Evolutionary conservation across 2,888 invertebrate genomes (phyloP).

Genomic region (Rotaria magnacalcarata): DNA sequence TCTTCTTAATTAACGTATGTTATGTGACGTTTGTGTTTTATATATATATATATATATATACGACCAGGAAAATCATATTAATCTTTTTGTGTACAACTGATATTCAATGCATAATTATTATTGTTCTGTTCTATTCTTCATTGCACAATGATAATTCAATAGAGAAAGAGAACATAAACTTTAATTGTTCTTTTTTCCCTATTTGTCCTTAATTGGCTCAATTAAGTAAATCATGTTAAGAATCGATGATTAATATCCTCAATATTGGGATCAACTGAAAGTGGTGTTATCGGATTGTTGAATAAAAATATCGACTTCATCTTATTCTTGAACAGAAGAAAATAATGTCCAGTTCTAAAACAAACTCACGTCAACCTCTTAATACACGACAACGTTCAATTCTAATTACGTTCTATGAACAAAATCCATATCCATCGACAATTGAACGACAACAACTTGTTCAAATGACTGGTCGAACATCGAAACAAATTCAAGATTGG

Average conservation of each 20-base stretch:
- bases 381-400: neutral
- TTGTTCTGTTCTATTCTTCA: too few species aligned
- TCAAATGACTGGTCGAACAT: neutral
- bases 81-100: too few species aligned
- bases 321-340: neutral
- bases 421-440: neutral
- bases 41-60: too few species aligned
- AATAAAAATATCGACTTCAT: neutral
- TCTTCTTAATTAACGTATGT: too few species aligned
- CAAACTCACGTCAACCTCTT: neutral
- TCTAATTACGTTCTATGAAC: neutral
- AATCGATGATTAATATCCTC: neutral
- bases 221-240: neutral
- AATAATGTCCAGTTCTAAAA: neutral
- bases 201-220: neutral
- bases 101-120: too few species aligned
- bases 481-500: constrained; percentile 14
- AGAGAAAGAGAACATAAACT: neutral
- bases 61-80: too few species aligned
- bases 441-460: constrained; percentile 3
- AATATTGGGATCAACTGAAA: neutral
- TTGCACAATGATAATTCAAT: too few species aligned
- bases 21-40: too few species aligned
- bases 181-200: neutral
- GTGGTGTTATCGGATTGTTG: neutral